phyloP scores from a whole-genome alignment of 2,113 vertebrate species.

The Hemiprocne comata region DNA sequence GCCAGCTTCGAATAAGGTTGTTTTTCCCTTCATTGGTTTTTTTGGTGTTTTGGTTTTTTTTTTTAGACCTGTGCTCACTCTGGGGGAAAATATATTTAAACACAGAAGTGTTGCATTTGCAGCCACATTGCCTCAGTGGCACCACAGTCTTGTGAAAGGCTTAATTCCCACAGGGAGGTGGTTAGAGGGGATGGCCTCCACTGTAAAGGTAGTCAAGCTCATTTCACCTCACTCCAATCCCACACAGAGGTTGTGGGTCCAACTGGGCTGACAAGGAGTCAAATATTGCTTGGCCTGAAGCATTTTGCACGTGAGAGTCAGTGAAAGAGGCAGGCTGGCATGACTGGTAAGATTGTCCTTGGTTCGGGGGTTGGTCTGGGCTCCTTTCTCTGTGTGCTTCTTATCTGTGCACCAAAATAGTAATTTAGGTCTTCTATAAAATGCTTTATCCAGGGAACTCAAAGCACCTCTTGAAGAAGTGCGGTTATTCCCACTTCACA shows the following conservation, averaged over 20 bases:
- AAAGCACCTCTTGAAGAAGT: neutral
- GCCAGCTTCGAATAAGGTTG: neutral
- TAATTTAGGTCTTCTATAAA: neutral
- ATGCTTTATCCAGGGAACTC: neutral
- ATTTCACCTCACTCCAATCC: fast-evolving
- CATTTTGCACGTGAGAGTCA: fast-evolving
- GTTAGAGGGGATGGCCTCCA: neutral
- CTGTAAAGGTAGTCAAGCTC: neutral
- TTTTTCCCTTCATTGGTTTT: constrained; percentile 7
- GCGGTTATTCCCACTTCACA: fast-evolving
- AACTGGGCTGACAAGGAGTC: neutral
- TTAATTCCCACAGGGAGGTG: neutral
- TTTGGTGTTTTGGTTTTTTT: neutral
- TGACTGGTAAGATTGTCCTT: neutral
- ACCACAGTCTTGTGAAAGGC: neutral
- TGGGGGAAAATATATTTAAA: constrained; percentile 28
- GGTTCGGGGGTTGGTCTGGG: neutral
- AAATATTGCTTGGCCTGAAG: neutral
- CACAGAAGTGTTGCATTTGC: neutral
- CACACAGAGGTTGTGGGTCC: fast-evolving
- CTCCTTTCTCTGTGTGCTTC: neutral
- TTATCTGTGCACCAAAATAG: neutral
- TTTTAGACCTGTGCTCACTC: neutral
- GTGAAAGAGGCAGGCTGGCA: neutral
- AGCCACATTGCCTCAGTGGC: fast-evolving